A percentile compares a stretch with the other conserved stretches of the same genome.
Conservation (phyloP, 2,888 invertebrate genomes). For the Pegoplata infirma region DNA sequence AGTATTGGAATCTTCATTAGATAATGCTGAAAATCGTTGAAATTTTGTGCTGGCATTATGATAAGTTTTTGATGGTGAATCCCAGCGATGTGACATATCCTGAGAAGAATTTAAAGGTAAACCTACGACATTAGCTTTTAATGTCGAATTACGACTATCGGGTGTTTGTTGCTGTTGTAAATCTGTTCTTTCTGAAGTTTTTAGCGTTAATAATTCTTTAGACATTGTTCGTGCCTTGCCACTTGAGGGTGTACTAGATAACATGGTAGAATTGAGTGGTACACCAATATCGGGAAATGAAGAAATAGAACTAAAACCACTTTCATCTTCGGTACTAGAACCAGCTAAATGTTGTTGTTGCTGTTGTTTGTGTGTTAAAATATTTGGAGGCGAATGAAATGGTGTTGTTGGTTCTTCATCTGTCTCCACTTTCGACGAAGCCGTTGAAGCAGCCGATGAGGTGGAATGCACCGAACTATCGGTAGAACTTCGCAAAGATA, state of each 20-base stretch:
- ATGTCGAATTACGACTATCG: constrained; percentile 75
- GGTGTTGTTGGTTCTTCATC: constrained; percentile 71
- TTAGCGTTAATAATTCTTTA: constrained; percentile 31
- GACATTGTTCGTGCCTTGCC: background rate
- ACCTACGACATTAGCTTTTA: constrained; percentile 74
- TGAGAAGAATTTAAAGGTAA: constrained; percentile 67
- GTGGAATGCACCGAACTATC: constrained; percentile 78
- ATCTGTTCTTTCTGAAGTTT: constrained; percentile 11
- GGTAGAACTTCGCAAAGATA: constrained; percentile 77
- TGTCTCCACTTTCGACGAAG: constrained; percentile 75
- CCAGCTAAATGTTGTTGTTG: constrained; percentile 63
- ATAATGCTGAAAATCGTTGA: constrained; percentile 73
- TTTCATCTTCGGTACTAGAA: constrained; percentile 84
- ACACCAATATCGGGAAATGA: constrained; percentile 90
- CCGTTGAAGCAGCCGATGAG: constrained; percentile 74
- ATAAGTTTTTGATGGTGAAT: constrained; percentile 71
- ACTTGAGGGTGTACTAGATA: constrained; percentile 48
- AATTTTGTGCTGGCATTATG: constrained; percentile 72
- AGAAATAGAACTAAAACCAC: constrained; percentile 91
- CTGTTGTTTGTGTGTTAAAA: constrained; percentile 55
- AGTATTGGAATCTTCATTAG: constrained; percentile 74
- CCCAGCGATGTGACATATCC: constrained; percentile 68
- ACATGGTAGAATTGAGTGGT: constrained; percentile 78
- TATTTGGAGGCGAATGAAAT: constrained; percentile 49
- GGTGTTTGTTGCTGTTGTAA: constrained; percentile 38